phyloP scores from a whole-genome alignment of 1,140 invertebrate species.

The Ridgeia piscesae region DNA sequence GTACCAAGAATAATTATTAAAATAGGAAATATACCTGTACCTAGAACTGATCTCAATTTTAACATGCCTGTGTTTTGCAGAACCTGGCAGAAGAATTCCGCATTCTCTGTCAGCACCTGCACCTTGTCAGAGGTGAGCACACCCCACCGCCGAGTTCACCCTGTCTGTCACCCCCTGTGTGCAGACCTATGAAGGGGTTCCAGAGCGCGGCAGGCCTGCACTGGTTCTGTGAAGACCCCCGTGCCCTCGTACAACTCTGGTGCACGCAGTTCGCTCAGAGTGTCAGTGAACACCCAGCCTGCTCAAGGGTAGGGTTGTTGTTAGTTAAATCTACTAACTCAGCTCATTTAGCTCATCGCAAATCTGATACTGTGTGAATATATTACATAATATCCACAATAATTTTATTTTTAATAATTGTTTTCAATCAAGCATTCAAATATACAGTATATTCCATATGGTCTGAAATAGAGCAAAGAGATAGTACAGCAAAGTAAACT shows the following conservation, averaged over 20 bases:
- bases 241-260: slow-evolving; percentile 18
- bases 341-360: no score
- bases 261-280: slow-evolving; percentile 5
- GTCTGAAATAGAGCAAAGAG: no score
- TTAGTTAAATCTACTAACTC: background rate
- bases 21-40: no score
- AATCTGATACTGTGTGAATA: no score
- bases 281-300: background rate
- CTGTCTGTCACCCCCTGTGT: background rate
- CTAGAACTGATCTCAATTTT: background rate
- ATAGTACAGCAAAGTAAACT: no score
- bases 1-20: no score
- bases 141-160: background rate
- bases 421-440: no score
- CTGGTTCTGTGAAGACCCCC: slow-evolving; percentile 9
- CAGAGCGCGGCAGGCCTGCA: background rate
- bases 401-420: no score
- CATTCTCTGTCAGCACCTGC: background rate
- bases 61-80: background rate
- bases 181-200: background rate
- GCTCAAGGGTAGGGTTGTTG: slow-evolving; percentile 7
- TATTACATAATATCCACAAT: no score
- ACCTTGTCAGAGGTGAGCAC: background rate
- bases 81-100: background rate
- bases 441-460: no score